Conservation (phyloP, 1,140 invertebrate species). For the Teleopsis dalmanni region DNA sequence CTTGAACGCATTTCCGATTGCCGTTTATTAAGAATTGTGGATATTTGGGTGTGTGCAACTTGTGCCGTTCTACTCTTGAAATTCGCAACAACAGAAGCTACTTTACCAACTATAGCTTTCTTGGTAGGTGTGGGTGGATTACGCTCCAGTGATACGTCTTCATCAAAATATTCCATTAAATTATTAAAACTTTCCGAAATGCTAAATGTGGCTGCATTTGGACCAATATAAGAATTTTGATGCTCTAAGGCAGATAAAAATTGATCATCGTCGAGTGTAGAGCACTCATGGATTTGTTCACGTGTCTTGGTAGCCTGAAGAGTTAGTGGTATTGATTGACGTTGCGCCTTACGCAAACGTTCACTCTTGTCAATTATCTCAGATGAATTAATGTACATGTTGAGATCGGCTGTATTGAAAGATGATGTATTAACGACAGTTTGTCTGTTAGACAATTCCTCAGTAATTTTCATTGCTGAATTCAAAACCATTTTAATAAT, state of each 20-base stretch:
- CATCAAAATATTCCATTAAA: slow-evolving; percentile 38
- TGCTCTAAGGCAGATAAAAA: slow-evolving; percentile 30
- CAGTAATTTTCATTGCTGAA: no score
- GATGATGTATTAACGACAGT: slow-evolving; percentile 26
- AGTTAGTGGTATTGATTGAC: slow-evolving; percentile 10
- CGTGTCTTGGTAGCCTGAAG: slow-evolving; percentile 30
- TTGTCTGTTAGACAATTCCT: no score
- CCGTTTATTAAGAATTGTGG: background rate
- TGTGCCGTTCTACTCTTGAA: no score
- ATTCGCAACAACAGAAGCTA: slow-evolving; percentile 32
- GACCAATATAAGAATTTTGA: slow-evolving; percentile 24
- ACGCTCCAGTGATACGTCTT: slow-evolving; percentile 21
- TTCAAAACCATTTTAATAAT: no score
- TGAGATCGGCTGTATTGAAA: slow-evolving; percentile 27
- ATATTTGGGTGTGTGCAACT: slow-evolving; percentile 1
- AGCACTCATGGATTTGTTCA: slow-evolving; percentile 34
- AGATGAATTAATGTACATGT: slow-evolving; percentile 24
- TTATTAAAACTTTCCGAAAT: slow-evolving; percentile 32
- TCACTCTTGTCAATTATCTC: slow-evolving; percentile 30
- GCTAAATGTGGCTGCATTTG: slow-evolving; percentile 22
- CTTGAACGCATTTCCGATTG: background rate
- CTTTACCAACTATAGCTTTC: slow-evolving; percentile 16
- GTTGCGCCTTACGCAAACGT: slow-evolving; percentile 16
- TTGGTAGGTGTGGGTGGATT: slow-evolving; percentile 22
- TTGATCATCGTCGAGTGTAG: slow-evolving; percentile 30